phyloP scores from a whole-genome alignment of 2,888 invertebrate genomes.

The Sipha maydis region DNA sequence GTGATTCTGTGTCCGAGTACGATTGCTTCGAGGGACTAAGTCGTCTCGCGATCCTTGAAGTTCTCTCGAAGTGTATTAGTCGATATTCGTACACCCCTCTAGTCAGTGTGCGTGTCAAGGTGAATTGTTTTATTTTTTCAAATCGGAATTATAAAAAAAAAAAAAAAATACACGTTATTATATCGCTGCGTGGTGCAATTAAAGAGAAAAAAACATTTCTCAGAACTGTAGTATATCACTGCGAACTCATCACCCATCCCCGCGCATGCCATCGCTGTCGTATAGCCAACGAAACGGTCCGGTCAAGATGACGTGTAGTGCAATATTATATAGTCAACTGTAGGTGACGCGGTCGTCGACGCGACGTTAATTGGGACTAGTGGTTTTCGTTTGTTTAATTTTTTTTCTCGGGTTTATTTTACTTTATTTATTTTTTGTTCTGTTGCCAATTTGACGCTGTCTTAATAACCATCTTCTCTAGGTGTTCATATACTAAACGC shows the following conservation, averaged over 20 bases:
- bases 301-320: background rate
- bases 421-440: slow-evolving; percentile 11
- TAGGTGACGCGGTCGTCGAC: background rate
- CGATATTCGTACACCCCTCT: no score
- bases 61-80: no score
- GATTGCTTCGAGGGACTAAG: no score
- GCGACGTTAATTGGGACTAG: slow-evolving; percentile 3
- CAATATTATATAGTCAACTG: background rate
- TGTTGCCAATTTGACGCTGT: slow-evolving; percentile 15
- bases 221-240: background rate
- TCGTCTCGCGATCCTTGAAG: no score
- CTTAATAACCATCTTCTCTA: background rate
- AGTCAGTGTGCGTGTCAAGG: no score
- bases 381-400: slow-evolving; percentile 28
- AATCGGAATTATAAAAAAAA: no score
- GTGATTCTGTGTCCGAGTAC: no score
- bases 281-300: background rate
- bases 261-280: background rate
- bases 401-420: background rate
- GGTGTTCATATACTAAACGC: background rate
- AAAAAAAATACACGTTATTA: no score
- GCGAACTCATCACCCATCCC: background rate
- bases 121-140: no score
- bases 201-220: background rate
- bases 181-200: no score